Conservation (phyloP, 2,113 vertebrate species). For the Galemys pyrenaicus region DNA sequence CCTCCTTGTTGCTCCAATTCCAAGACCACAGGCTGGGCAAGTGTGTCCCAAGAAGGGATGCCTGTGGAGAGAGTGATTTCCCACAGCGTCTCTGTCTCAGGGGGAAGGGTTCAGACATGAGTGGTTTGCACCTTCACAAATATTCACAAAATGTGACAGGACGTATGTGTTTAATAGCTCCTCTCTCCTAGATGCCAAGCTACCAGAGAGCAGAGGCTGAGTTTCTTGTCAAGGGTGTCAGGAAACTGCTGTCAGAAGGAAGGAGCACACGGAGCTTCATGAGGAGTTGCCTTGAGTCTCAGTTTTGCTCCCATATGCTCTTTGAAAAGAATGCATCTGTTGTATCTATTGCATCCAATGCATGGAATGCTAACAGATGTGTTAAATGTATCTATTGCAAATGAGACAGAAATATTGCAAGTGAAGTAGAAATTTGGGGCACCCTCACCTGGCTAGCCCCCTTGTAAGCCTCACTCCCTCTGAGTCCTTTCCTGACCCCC, state of each 20-base stretch:
- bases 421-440: too few species aligned
- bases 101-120: fast-evolving
- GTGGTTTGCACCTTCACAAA: not conserved
- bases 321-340: not conserved
- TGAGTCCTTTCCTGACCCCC: too few species aligned
- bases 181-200: not conserved
- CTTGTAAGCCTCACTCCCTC: too few species aligned
- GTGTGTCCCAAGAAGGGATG: not conserved
- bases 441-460: too few species aligned
- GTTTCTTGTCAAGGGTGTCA: not conserved
- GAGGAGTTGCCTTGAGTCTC: not conserved
- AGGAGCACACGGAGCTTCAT: not conserved
- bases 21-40: not conserved
- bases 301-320: not conserved
- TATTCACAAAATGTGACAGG: not conserved
- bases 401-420: not conserved
- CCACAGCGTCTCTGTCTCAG: not conserved
- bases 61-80: not conserved
- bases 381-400: not conserved
- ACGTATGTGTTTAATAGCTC: not conserved
- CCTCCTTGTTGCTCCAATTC: not conserved
- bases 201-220: not conserved
- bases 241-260: not conserved
- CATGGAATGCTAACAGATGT: too few species aligned
- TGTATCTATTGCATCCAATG: not conserved